These are phyloP conservation scores for Ophion costatus DNA, from an alignment of 2,888 invertebrate genomes.

Conservation along the genomic window DNA sequence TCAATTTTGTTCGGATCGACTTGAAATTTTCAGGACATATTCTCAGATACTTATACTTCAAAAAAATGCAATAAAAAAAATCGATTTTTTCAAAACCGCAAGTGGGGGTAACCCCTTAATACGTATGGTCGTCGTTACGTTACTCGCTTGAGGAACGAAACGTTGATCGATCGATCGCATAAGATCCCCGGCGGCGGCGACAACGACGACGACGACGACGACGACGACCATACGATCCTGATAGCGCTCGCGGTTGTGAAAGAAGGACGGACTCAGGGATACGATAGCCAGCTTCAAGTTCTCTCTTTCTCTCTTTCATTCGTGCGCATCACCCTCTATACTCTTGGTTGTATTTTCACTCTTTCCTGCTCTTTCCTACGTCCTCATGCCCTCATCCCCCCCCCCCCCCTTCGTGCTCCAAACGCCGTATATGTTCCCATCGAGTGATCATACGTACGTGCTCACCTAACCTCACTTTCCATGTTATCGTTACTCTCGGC, in stretches of 20 bases:
- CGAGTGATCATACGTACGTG: slow-evolving; percentile 46
- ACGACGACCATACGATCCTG: slow-evolving; percentile 67
- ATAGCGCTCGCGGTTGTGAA: slow-evolving; percentile 69
- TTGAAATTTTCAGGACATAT: too few species aligned
- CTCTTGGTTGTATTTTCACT: slow-evolving; percentile 14
- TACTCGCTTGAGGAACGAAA: slow-evolving; percentile 53
- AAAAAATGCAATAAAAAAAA: too few species aligned
- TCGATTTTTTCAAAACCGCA: too few species aligned
- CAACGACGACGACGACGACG: slow-evolving; percentile 44
- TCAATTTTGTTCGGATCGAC: too few species aligned
- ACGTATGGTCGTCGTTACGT: slow-evolving; percentile 62
- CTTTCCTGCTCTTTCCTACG: slow-evolving; percentile 17
- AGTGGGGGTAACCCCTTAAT: too few species aligned
- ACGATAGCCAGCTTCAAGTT: slow-evolving; percentile 49
- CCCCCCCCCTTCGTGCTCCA: slow-evolving; percentile 21
- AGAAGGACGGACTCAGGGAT: slow-evolving; percentile 28
- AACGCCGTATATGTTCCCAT: slow-evolving; percentile 39
- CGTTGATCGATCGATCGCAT: slow-evolving; percentile 77
- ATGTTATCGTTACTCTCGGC: slow-evolving; percentile 29
- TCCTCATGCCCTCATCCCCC: slow-evolving; percentile 23
- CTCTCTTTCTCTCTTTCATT: slow-evolving; percentile 42
- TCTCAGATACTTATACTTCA: too few species aligned
- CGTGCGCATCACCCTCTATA: neutral
- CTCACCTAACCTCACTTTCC: slow-evolving; percentile 50
- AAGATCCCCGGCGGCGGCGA: slow-evolving; percentile 42